phyloP scores from a whole-genome alignment of 1,140 invertebrate species.

The Zelostemma sp. region DNA sequence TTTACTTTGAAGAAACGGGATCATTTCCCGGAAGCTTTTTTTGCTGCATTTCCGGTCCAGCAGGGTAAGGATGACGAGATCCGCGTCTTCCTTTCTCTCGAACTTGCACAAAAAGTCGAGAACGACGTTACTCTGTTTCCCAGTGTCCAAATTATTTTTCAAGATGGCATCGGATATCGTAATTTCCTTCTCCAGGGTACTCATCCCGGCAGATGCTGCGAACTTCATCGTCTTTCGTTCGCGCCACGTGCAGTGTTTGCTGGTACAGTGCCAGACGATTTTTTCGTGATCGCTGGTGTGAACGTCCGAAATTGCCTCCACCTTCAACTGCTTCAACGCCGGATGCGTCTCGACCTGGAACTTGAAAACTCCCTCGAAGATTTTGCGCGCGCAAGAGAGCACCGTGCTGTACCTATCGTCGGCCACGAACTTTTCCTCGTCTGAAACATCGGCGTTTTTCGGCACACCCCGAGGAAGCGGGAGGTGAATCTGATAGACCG shows the following conservation, averaged over 20 bases:
- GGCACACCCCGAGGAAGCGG: conserved; percentile 29
- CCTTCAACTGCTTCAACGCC: conserved; percentile 54
- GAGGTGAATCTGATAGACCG: conserved; percentile 3
- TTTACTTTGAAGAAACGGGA: neutral
- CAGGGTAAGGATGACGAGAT: neutral
- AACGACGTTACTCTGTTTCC: neutral
- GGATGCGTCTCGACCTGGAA: conserved; percentile 43
- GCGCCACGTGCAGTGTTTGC: conserved; percentile 48
- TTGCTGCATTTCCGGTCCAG: neutral
- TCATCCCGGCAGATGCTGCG: conserved; percentile 27
- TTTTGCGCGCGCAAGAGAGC: conserved; percentile 46
- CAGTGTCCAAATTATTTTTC: too few relatives aligned
- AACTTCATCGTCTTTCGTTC: conserved; percentile 40
- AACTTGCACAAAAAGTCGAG: conserved; percentile 10
- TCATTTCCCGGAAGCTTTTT: neutral
- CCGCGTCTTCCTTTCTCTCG: neutral
- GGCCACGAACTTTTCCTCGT: conserved; percentile 29
- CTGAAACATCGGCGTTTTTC: conserved; percentile 2
- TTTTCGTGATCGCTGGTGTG: conserved; percentile 50
- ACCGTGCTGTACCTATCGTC: conserved; percentile 47
- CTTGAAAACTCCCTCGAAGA: conserved; percentile 55
- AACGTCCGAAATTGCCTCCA: conserved; percentile 53
- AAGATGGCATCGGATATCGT: conserved; percentile 46
- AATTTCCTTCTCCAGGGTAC: conserved; percentile 53
- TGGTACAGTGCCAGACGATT: conserved; percentile 43